Evolutionary conservation across 2,797 vertebrate species (phyloP), one percentile per base, ranked within the genome.

Genomic region (Adelosebastes latens): DNA sequence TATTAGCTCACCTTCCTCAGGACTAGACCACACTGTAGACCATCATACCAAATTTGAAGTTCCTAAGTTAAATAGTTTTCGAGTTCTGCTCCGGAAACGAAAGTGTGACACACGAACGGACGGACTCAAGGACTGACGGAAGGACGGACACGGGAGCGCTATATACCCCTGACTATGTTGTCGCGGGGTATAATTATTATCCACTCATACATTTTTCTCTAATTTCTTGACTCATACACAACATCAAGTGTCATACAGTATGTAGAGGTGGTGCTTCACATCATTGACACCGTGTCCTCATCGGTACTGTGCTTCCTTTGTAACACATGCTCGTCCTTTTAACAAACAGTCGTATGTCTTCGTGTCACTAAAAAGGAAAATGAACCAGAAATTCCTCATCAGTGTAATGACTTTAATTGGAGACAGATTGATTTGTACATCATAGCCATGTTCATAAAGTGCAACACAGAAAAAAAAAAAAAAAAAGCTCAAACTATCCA

Each of bases 331-430:
- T 42, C 1, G 7, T 3, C 25, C 20, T 34, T 34, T 29, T 18
- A 49, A 4, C 25, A 49, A 24, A 22, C 14, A 42, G 39, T 46
- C 7, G 0, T 10, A 27, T 3, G 27, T 60, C 22, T n/a, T 22
- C 1, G 20, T 65, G 52, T 71, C 20, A 11, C 27, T n/a, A 2
- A 31, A 56, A 24, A 31, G 6, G 6, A 39, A 78, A 59, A 64
- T 25, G 3, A 32, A n/a, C 2, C 42, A 72, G 49, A 53, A 69
- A 24, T 22, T 29, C 16, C 6, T 60, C 29, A 27, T 76, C 64
- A 61, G 70, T 86, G 75, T 76, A 80, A 77, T 80, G 83, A 87
- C 74, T 89, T 91, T 91, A 87, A 86, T 88, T 75, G 31, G 72
- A 81, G 83, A 87, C 84, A 87, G 67, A 83, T 55, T 76, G 49